Evolutionary conservation across 2,797 vertebrate species (phyloP).

Genomic region (Epinephelus coioides): DNA sequence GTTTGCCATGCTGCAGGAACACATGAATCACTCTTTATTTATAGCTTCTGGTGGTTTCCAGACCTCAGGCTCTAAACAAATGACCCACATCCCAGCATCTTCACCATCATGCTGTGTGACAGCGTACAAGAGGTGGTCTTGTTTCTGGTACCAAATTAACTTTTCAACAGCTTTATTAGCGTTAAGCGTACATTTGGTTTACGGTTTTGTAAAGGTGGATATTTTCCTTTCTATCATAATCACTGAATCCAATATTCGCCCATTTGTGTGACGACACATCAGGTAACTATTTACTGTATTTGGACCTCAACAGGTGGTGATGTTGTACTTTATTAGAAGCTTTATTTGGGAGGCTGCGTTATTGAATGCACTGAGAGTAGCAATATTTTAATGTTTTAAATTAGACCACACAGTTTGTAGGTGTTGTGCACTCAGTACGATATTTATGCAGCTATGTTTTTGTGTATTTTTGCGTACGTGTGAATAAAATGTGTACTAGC

Average conservation of each 20-base stretch:
- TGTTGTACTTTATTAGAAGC: constrained; percentile 10
- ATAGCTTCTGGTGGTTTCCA: constrained; percentile 64
- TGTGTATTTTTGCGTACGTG: constrained; percentile 23
- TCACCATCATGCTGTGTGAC: constrained; percentile 22
- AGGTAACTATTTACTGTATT: constrained; percentile 4
- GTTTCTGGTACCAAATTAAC: constrained; percentile 16
- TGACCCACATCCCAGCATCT: constrained; percentile 42
- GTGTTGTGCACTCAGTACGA: not conserved
- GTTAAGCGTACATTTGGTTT: constrained; percentile 30
- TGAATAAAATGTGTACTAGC: constrained; percentile 41
- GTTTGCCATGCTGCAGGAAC: constrained; percentile 40
- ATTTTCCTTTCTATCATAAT: constrained; percentile 5
- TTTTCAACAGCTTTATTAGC: constrained; percentile 4
- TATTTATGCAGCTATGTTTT: constrained; percentile 20
- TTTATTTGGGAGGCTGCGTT: not conserved
- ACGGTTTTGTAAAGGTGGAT: constrained; percentile 35
- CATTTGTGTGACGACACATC: constrained; percentile 17
- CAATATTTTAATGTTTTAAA: constrained; percentile 26
- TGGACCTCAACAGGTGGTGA: constrained; percentile 31
- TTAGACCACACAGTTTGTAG: constrained; percentile 32
- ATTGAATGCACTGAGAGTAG: constrained; percentile 32
- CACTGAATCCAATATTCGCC: constrained; percentile 7
- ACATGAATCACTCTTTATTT: constrained; percentile 65
- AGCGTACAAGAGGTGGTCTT: not conserved
- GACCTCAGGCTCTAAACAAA: constrained; percentile 43